Evolutionary conservation across 2,797 vertebrate genomes (phyloP).

Genomic region (Peromyscus aztecus): DNA sequence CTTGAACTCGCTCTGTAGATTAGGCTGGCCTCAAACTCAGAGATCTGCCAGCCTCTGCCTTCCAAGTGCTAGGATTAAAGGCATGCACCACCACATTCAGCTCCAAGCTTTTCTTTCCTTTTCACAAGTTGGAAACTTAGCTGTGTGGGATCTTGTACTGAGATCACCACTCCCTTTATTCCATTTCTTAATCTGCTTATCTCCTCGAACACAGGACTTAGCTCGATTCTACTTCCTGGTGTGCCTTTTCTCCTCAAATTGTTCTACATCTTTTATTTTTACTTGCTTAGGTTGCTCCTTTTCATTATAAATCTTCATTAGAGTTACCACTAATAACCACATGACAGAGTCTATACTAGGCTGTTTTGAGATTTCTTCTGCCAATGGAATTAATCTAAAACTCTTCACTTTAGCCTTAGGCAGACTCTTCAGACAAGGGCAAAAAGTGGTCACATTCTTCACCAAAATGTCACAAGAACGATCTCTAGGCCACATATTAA

Average conservation of each 20-base stretch:
- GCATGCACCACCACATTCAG: neutral
- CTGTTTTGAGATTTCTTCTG: neutral
- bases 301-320: neutral
- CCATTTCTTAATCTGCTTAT: neutral
- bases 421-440: neutral
- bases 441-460: neutral
- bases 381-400: neutral
- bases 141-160: neutral
- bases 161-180: neutral
- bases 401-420: neutral
- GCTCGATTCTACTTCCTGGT: neutral
- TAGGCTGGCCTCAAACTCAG: neutral
- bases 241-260: neutral
- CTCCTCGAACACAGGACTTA: neutral
- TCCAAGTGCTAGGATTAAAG: neutral
- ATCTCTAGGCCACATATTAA: neutral
- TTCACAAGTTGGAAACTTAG: neutral
- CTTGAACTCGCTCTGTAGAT: neutral
- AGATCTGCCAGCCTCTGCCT: neutral
- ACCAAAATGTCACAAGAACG: neutral
- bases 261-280: neutral
- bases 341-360: neutral
- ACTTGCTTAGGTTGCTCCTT: neutral
- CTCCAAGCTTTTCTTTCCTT: neutral
- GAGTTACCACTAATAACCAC: neutral